Evolutionary conservation across 1,140 invertebrate genomes (phyloP).

Genomic region (Drosophila yakuba): DNA sequence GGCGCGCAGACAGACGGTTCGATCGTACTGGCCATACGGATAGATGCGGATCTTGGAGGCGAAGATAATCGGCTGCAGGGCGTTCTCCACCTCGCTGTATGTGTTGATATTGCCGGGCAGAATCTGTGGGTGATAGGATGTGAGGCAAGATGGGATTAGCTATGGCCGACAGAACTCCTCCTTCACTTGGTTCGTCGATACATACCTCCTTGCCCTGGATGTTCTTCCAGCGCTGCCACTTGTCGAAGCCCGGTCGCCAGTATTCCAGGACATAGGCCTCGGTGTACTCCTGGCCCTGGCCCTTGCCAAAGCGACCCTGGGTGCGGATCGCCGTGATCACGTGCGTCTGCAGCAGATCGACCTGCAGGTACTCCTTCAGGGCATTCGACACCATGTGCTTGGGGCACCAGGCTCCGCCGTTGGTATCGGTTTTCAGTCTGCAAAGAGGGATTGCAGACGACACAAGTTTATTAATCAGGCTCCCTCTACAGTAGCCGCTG

Average conservation of each 20-base stretch:
- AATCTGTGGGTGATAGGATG: conserved; percentile 87
- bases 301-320: conserved; percentile 97
- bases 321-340: conserved; percentile 94
- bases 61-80: conserved; percentile 93
- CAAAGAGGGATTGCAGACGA: conserved; percentile 40
- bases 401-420: conserved; percentile 98
- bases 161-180: background rate
- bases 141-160: background rate
- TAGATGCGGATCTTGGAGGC: conserved; percentile 95
- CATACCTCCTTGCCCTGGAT: conserved; percentile 91
- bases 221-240: conserved; percentile 93
- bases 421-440: conserved; percentile 94
- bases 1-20: conserved; percentile 96
- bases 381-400: conserved; percentile 93
- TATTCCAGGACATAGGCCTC: conserved; percentile 96
- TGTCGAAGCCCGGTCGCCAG: conserved; percentile 91
- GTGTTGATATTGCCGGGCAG: conserved; percentile 95
- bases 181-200: background rate
- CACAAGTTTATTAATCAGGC: conserved; percentile 71
- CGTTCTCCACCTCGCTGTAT: conserved; percentile 91
- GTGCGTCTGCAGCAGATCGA: conserved; percentile 91
- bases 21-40: conserved; percentile 93
- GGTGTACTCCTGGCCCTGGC: conserved; percentile 95
- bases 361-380: conserved; percentile 94
- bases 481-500: conserved; percentile 40